A percentile compares a stretch with the other conserved stretches of the same genome.
Conservation (phyloP, 2,113 vertebrate genomes). For the Phalacrocorax carbo region DNA sequence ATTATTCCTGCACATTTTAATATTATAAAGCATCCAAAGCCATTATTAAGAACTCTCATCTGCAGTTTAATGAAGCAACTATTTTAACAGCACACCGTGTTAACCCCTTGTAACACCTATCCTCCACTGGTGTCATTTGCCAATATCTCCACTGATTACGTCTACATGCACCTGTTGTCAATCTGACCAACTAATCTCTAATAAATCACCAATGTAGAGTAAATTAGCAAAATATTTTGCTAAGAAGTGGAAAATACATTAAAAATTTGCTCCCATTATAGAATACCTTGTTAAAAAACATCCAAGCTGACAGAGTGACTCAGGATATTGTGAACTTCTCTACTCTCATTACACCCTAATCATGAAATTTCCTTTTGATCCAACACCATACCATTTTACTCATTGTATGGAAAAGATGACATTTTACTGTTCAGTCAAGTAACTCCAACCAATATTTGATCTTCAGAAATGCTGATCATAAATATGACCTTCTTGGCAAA, state of each 20-base stretch:
- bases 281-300: not conserved
- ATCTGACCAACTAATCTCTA: not conserved
- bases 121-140: not conserved
- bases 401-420: not conserved
- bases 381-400: not conserved
- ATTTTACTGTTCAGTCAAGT: not conserved
- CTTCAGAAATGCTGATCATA: not conserved
- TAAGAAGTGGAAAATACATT: not conserved
- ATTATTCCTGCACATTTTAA: not conserved
- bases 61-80: not conserved
- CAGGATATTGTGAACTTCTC: not conserved
- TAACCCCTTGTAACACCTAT: not conserved
- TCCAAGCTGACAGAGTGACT: not conserved
- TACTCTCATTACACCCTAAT: not conserved
- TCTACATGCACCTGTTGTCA: not conserved
- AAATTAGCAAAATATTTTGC: not conserved
- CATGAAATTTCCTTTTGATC: not conserved
- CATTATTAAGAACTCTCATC: not conserved
- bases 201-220: not conserved
- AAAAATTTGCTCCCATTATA: not conserved
- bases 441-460: not conserved
- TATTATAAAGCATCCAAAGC: not conserved
- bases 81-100: not conserved
- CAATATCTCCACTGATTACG: not conserved
- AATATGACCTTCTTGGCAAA: not conserved